A percentile compares a stretch with the other conserved stretches of the same genome.
These are phyloP conservation scores for Anhinga anhinga DNA, from an alignment of 2,113 vertebrate genomes.

Conservation along the genomic window DNA sequence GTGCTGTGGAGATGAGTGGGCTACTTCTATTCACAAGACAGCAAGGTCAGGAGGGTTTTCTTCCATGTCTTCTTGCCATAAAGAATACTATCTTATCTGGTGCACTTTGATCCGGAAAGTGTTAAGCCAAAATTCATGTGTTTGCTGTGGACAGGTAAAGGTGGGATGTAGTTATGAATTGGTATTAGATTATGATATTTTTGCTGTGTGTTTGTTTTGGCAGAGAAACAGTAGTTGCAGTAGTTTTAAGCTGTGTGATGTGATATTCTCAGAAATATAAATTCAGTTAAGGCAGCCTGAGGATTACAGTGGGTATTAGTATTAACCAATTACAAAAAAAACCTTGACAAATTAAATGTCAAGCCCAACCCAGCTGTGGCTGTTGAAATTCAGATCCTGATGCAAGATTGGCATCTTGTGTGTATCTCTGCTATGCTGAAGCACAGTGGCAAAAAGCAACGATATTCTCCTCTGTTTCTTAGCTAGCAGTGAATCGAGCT, in stretches of 20 bases:
- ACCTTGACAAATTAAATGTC: slow-evolving; percentile 45
- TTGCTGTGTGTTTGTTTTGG: neutral
- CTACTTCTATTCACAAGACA: neutral
- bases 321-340: slow-evolving; percentile 23
- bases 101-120: neutral
- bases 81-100: neutral
- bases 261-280: neutral
- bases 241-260: neutral
- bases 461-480: neutral
- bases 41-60: neutral
- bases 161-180: neutral
- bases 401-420: slow-evolving; percentile 8
- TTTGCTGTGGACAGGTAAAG: fast-evolving
- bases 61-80: neutral
- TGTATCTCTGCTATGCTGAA: neutral
- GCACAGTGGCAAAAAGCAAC: neutral
- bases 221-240: neutral
- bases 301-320: neutral
- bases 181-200: neutral
- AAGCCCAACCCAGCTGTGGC: neutral
- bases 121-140: neutral
- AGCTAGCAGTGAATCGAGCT: slow-evolving; percentile 39
- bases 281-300: neutral
- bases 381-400: slow-evolving; percentile 30
- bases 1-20: neutral